Conservation (phyloP, 2,888 invertebrate genomes). For the Eupithecia insigniata region DNA sequence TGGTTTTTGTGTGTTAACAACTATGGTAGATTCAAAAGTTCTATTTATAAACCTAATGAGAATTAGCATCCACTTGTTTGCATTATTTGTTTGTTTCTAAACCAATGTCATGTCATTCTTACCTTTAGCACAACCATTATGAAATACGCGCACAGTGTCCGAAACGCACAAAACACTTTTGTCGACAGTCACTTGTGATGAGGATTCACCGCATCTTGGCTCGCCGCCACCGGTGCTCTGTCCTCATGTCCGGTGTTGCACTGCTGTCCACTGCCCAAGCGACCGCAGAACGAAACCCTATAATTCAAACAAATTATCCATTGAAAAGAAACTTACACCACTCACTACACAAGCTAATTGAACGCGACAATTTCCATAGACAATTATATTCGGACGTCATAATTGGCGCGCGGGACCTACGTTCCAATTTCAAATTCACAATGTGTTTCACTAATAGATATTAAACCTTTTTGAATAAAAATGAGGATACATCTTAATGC, state of each 20-base stretch:
- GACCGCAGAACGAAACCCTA: constrained; percentile 76
- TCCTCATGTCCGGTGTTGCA: constrained; percentile 67
- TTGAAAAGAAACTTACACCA: constrained; percentile 70
- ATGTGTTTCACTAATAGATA: constrained; percentile 31
- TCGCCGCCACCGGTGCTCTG: constrained; percentile 50
- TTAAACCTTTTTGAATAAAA: neutral
- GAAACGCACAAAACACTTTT: constrained; percentile 52
- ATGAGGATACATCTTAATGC: constrained; percentile 16
- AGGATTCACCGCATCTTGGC: constrained; percentile 61
- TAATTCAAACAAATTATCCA: constrained; percentile 73
- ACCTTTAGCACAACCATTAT: constrained; percentile 68
- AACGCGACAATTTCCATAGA: constrained; percentile 39
- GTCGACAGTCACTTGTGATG: constrained; percentile 54
- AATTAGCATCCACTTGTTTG: neutral
- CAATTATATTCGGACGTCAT: constrained; percentile 44
- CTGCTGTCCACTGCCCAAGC: constrained; percentile 55
- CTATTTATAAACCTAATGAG: neutral
- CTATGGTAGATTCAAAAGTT: neutral
- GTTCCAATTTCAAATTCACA: constrained; percentile 46
- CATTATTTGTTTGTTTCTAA: neutral
- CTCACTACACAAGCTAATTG: constrained; percentile 70
- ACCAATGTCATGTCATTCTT: constrained; percentile 36
- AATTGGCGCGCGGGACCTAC: constrained; percentile 53
- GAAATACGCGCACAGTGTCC: constrained; percentile 47
- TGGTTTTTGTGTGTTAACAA: neutral